Conservation (phyloP, 2,797 vertebrate genomes). For the Lepidocolaptes lacrymiger region DNA sequence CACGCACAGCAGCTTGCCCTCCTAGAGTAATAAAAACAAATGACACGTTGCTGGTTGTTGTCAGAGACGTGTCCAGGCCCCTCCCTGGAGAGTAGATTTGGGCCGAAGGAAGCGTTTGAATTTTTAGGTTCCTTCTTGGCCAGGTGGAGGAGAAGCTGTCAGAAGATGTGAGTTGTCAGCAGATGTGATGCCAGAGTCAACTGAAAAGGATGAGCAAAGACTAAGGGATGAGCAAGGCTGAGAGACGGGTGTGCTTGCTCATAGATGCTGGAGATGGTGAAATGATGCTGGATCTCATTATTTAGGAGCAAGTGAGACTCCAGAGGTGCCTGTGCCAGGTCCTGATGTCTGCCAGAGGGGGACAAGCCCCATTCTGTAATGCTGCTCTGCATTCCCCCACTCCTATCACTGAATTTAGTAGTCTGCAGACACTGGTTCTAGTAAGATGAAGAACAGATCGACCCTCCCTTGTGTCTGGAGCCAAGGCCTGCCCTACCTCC, state of each 20-base stretch:
- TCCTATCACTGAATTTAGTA: not conserved
- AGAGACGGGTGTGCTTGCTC: not conserved
- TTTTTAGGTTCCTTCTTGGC: not conserved
- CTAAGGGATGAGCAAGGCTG: not conserved
- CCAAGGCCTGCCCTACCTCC: not conserved
- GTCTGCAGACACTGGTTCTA: not conserved
- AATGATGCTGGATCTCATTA: not conserved
- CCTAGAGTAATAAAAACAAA: constrained; percentile 70
- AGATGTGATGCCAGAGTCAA: not conserved
- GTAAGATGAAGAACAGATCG: not conserved
- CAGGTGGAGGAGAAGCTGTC: not conserved
- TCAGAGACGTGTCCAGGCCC: not conserved
- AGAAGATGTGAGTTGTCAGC: not conserved
- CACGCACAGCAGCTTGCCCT: constrained; percentile 68
- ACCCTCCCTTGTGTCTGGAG: not conserved
- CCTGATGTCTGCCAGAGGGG: not conserved
- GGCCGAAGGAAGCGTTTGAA: not conserved
- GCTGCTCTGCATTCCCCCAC: not conserved
- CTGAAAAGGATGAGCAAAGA: not conserved
- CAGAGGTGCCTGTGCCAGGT: not conserved
- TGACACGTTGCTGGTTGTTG: constrained; percentile 57
- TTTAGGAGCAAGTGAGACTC: not conserved
- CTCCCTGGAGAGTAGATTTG: not conserved
- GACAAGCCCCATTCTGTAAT: not conserved
- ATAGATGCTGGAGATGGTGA: not conserved